Conservation (phyloP, 2,888 invertebrate species). For the Diogma glabrata region DNA sequence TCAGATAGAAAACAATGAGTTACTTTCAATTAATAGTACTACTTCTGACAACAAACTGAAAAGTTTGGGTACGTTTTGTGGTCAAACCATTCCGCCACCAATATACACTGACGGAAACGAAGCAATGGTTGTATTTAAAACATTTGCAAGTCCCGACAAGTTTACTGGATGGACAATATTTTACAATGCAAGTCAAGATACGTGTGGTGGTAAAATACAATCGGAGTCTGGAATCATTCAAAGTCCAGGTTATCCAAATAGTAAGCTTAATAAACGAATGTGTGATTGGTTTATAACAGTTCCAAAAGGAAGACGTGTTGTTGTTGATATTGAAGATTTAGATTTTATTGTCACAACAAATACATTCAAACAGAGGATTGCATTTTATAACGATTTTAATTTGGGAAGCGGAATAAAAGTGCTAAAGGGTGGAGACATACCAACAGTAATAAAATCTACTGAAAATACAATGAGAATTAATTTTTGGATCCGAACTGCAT, state of each 20-base stretch:
- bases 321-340: constrained; percentile 48
- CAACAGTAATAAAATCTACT: constrained; percentile 45
- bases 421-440: constrained; percentile 24
- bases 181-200: constrained; percentile 43
- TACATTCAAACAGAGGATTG: constrained; percentile 19
- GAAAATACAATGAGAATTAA: constrained; percentile 50
- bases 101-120: constrained; percentile 41
- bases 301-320: constrained; percentile 50
- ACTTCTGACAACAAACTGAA: constrained; percentile 11
- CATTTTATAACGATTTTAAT: constrained; percentile 45
- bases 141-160: too few species aligned
- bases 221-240: constrained; percentile 53
- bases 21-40: constrained; percentile 10
- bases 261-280: constrained; percentile 35
- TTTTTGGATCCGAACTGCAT: constrained; percentile 41
- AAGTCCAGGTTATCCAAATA: constrained; percentile 59
- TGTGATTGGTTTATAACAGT: constrained; percentile 61
- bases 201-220: constrained; percentile 55
- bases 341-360: constrained; percentile 37
- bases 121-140: constrained; percentile 42
- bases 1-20: too few species aligned
- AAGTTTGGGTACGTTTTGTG: constrained; percentile 30
- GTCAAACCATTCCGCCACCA: constrained; percentile 27
- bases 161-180: constrained; percentile 50
- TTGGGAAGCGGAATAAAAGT: constrained; percentile 36